A percentile compares a stretch with the other conserved stretches of the same genome.
Evolutionary conservation across 2,113 vertebrate genomes (phyloP).

Genomic region (Ophthalmolycus amberensis): DNA sequence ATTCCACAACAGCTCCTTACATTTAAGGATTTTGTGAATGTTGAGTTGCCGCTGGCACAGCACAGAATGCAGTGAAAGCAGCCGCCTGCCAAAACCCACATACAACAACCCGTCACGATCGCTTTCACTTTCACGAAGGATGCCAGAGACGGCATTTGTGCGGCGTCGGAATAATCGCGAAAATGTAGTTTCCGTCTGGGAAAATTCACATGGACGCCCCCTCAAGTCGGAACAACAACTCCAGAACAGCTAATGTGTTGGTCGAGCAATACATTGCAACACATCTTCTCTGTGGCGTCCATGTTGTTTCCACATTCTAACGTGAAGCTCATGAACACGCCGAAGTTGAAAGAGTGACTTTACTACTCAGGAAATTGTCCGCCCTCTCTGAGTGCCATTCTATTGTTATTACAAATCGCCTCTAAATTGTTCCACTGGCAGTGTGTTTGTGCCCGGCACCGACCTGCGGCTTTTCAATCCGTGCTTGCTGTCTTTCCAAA

Average conservation of each 20-base stretch:
- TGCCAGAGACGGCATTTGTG: no score
- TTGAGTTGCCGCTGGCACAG: background rate
- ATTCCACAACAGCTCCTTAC: background rate
- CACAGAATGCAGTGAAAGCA: background rate
- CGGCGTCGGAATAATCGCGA: background rate
- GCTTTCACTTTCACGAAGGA: no score
- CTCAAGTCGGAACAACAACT: background rate
- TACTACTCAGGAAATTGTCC: background rate
- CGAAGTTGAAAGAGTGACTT: no score
- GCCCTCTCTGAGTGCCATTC: no score
- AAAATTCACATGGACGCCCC: background rate
- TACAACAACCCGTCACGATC: no score
- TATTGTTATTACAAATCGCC: no score
- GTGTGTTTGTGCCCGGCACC: no score
- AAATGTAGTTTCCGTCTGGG: background rate
- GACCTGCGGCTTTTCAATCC: no score
- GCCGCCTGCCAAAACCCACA: background rate
- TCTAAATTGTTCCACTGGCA: no score
- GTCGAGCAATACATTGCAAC: background rate
- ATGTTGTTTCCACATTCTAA: background rate
- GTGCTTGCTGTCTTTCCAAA: no score
- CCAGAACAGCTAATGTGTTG: no score
- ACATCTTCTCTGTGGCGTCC: background rate
- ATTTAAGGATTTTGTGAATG: background rate
- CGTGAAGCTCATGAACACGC: background rate